Evolutionary conservation across 2,113 vertebrate genomes (phyloP).

Genomic region (Megaceryle maxima): DNA sequence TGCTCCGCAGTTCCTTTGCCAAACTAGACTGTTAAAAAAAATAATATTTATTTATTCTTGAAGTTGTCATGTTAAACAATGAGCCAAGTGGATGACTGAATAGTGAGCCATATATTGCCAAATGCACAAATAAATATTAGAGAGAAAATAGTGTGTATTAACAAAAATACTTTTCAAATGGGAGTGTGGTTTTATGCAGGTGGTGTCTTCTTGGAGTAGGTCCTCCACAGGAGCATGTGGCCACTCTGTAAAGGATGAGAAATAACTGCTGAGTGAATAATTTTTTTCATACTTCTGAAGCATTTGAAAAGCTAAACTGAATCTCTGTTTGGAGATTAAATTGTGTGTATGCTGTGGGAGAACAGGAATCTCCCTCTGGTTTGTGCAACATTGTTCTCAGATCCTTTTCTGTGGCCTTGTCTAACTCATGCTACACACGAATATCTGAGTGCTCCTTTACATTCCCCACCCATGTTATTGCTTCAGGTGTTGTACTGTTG

Average conservation of each 20-base stretch:
- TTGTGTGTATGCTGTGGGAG: neutral
- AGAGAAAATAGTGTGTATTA: neutral
- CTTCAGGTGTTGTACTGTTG: conserved; percentile 42
- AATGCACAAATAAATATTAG: neutral
- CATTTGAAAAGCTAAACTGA: neutral
- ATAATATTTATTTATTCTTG: conserved; percentile 60
- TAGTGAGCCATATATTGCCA: neutral
- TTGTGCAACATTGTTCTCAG: neutral
- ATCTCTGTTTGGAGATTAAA: neutral
- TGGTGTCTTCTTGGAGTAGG: neutral
- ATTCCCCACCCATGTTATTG: conserved; percentile 51
- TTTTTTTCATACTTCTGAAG: neutral
- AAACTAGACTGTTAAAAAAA: conserved; percentile 32
- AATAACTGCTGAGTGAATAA: neutral
- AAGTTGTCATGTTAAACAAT: neutral
- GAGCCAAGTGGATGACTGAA: neutral
- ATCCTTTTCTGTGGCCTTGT: neutral
- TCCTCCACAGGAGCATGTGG: neutral
- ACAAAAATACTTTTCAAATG: neutral
- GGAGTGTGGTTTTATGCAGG: neutral
- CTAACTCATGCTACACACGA: neutral
- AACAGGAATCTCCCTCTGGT: neutral
- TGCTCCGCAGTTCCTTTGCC: conserved; percentile 26
- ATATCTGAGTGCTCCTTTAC: neutral
- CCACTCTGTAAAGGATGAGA: neutral